These are phyloP conservation scores for Pogonus chalceus DNA, from an alignment of 1,140 invertebrate genomes.

Conservation along the genomic window DNA sequence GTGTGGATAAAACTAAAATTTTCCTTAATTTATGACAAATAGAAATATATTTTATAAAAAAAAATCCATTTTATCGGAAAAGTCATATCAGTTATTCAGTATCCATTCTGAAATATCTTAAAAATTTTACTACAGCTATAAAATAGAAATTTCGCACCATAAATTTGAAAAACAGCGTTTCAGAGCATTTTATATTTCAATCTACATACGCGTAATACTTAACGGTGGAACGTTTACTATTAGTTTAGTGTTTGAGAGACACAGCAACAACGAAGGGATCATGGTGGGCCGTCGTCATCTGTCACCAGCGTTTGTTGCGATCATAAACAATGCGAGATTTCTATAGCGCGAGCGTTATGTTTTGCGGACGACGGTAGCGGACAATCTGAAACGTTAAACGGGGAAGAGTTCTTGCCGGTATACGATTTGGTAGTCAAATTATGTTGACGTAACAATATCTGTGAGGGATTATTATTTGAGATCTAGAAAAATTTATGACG, in stretches of 20 bases:
- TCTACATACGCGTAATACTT: not conserved
- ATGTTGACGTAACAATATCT: not conserved
- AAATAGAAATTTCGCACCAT: not conserved
- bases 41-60: too few species aligned
- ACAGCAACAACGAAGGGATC: not conserved
- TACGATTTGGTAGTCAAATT: slow-evolving; percentile 3
- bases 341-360: not conserved
- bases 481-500: not conserved
- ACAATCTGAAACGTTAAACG: not conserved
- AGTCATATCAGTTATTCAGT: too few species aligned
- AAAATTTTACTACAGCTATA: not conserved
- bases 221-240: not conserved
- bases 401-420: not conserved
- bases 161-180: not conserved
- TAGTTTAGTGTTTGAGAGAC: not conserved
- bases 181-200: not conserved
- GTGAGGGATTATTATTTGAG: not conserved
- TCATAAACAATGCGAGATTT: slow-evolving; percentile 6
- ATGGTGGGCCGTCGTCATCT: not conserved
- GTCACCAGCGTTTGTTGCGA: not conserved
- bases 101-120: not conserved
- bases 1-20: too few species aligned
- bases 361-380: not conserved
- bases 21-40: too few species aligned
- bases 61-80: too few species aligned